Evolutionary conservation across 2,797 vertebrate species (phyloP), one percentile per base, ranked within the genome.

Genomic region (Oophaga sylvatica): DNA sequence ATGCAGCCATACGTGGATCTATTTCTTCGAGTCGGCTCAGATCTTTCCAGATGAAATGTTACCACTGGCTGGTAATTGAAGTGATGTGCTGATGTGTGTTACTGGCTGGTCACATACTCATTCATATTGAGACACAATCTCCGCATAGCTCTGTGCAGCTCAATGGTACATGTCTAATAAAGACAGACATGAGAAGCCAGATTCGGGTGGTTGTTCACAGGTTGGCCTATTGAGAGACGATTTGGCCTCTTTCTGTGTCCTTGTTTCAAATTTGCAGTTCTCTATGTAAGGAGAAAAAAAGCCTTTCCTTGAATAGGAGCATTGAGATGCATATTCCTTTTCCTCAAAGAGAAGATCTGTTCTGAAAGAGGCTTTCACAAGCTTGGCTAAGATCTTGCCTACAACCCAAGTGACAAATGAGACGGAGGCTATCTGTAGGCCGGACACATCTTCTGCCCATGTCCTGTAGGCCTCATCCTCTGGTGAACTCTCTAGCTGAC

Each of bases 301-400:
- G 90, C 90, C 92, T 93, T 92, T 90, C 90, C 93, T 67, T 95
- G 93, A 96, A 96, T 93, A 89, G 93, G 92, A 90, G 94, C 93
- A 95, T 94, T 95, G 93, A 96, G 93, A 90, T 84, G 81, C 89
- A 91, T 87, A 90, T 68, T 83, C 10, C 82, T 77, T 41, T 79
- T 57, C 87, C 87, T 89, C 81, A 88, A 80, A 91, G 90, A 91
- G 90, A 88, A 79, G 63, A 90, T 53, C 59, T 81, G 76, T 79
- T 89, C 92, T 96, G 92, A 96, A 95, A 93, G 90, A 93, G 91
- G 90, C 93, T 95, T 95, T 94, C 91, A 95, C 92, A 89, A 87
- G 90, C 91, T 93, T 90, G 68, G 90, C 91, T 92, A 92, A 91
- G 92, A 90, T 91, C 90, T 90, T 87, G 88, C 91, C 63, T 92